phyloP scores from a whole-genome alignment of 2,888 invertebrate genomes.

The Drosophila fungiperda region DNA sequence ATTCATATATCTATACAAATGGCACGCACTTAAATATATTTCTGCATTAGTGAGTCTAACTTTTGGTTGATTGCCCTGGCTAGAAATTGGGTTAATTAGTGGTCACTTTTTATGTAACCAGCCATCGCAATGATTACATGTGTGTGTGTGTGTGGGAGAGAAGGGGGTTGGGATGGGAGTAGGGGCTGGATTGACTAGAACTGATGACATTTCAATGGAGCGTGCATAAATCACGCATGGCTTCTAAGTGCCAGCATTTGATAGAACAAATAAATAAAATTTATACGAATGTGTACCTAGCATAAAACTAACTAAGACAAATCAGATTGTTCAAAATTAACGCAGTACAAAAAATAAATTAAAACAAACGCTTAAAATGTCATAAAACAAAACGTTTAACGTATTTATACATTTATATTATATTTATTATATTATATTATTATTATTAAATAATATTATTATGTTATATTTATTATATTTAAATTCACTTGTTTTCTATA shows the following conservation, averaged over 20 bases:
- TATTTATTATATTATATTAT: too few species aligned
- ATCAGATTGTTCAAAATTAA: not conserved
- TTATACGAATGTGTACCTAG: not conserved
- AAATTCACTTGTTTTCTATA: not conserved
- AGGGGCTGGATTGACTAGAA: slow-evolving; percentile 25
- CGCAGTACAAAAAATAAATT: not conserved
- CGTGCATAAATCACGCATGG: slow-evolving; percentile 8
- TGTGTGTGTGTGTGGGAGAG: not conserved
- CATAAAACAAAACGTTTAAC: not conserved
- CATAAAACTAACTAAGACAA: not conserved
- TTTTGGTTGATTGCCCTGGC: slow-evolving; percentile 38
- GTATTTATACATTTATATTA: not conserved
- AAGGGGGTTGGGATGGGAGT: not conserved
- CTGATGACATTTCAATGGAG: slow-evolving; percentile 35
- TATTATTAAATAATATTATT: too few species aligned
- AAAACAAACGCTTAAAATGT: not conserved
- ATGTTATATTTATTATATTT: too few species aligned
- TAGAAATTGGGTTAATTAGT: slow-evolving; percentile 77
- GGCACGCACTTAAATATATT: slow-evolving; percentile 33
- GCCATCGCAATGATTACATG: slow-evolving; percentile 7
- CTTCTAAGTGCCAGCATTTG: not conserved
- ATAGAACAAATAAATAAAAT: not conserved
- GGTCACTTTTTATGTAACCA: slow-evolving; percentile 67
- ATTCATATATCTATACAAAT: slow-evolving; percentile 13
- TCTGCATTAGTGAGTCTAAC: slow-evolving; percentile 45